Evolutionary conservation across 2,888 invertebrate genomes (phyloP).

Genomic region (Noctuana brunneofusca): DNA sequence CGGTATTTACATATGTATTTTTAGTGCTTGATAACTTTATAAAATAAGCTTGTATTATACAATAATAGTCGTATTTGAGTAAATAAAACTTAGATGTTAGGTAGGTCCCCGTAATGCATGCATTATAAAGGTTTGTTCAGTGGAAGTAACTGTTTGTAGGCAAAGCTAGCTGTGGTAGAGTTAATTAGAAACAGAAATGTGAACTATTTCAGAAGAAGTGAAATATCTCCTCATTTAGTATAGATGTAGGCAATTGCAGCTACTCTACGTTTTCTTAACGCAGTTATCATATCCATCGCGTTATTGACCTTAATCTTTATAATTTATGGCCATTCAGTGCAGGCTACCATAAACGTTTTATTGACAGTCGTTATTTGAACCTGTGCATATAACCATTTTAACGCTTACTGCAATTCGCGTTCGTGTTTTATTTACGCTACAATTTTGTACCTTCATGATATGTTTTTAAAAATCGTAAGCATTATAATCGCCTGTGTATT

Average conservation of each 20-base stretch:
- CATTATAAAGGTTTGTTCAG: too few species aligned
- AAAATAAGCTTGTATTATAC: too few species aligned
- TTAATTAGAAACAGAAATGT: constrained; percentile 9
- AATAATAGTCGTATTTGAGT: too few species aligned
- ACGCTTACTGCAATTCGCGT: constrained; percentile 34
- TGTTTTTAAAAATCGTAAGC: background rate
- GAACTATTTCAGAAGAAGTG: constrained; percentile 10
- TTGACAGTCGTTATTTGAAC: constrained; percentile 71
- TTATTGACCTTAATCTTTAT: constrained; percentile 78
- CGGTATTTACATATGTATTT: too few species aligned
- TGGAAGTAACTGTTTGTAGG: background rate
- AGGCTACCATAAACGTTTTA: constrained; percentile 75
- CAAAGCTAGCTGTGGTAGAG: background rate
- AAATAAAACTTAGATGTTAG: too few species aligned
- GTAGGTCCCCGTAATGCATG: too few species aligned
- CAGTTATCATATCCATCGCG: constrained; percentile 73
- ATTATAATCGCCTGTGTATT: background rate
- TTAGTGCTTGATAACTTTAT: too few species aligned
- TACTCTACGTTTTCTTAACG: constrained; percentile 53
- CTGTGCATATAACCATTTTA: constrained; percentile 51
- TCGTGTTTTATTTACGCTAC: constrained; percentile 32
- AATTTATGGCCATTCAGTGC: constrained; percentile 76
- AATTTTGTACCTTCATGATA: constrained; percentile 6
- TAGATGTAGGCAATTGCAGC: constrained; percentile 33
- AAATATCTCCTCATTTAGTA: constrained; percentile 12